Conservation (phyloP, 23 tunicate genomes). For the Trididemnum nubilum region DNA sequence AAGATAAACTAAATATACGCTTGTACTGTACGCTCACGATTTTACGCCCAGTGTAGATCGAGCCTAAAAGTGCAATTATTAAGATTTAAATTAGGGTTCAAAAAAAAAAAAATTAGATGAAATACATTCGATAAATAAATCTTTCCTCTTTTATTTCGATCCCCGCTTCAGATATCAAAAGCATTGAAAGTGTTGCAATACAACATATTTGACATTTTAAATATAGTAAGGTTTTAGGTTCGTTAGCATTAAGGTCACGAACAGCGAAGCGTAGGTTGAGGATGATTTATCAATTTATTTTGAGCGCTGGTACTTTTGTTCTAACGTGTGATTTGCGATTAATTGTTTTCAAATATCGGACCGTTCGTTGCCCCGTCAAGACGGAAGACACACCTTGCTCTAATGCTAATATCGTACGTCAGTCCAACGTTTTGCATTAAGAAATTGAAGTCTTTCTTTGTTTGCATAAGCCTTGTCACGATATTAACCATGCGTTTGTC, state of each 20-base stretch:
- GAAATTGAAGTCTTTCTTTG: neutral
- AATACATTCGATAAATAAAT: too few species aligned
- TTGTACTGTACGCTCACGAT: too few species aligned
- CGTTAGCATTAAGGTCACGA: neutral
- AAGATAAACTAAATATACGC: too few species aligned
- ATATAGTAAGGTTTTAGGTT: neutral
- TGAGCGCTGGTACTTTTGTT: neutral
- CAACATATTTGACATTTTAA: neutral
- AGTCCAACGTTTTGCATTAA: conserved; percentile 24
- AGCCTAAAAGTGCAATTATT: too few species aligned
- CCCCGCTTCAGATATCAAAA: too few species aligned
- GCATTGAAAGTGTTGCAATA: too few species aligned
- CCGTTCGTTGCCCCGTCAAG: neutral
- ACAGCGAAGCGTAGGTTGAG: neutral
- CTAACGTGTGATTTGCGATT: neutral
- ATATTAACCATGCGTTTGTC: conserved; percentile 26
- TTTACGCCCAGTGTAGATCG: too few species aligned
- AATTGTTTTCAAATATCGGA: neutral
- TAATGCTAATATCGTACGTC: conserved; percentile 21
- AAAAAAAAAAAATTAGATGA: too few species aligned
- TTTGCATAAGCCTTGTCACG: conserved; percentile 6
- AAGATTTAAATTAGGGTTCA: too few species aligned
- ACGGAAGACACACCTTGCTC: conserved; percentile 4
- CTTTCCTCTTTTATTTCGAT: too few species aligned
- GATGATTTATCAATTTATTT: conserved; percentile 12